A percentile compares a stretch with the other conserved stretches of the same genome.
These are phyloP conservation scores for Exocentrus adspersus DNA, from an alignment of 2,888 invertebrate genomes.

Conservation along the genomic window DNA sequence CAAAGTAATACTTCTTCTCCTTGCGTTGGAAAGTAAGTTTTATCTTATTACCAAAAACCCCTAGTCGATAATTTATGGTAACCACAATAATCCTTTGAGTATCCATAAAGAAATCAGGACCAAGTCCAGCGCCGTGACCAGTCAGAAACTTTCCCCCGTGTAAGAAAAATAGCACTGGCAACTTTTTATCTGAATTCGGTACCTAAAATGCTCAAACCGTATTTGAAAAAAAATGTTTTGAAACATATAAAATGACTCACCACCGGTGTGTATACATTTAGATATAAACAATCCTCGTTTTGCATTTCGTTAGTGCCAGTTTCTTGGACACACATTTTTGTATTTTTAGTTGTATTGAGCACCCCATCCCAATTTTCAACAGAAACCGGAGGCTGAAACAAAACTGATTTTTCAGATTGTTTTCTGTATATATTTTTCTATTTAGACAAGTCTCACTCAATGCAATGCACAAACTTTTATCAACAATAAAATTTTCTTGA, in stretches of 20 bases:
- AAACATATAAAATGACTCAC: background rate
- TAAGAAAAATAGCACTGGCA: slow-evolving; percentile 1
- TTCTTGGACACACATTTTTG: slow-evolving; percentile 11
- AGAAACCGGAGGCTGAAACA: background rate
- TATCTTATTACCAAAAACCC: slow-evolving; percentile 33
- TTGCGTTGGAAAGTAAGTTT: too few relatives aligned
- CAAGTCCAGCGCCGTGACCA: slow-evolving; percentile 3
- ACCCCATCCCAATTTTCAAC: slow-evolving; percentile 7
- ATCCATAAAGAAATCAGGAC: slow-evolving; percentile 21
- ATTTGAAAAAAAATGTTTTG: background rate
- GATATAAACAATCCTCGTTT: slow-evolving; percentile 12
- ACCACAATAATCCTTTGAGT: slow-evolving; percentile 7
- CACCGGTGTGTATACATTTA: slow-evolving; percentile 17
- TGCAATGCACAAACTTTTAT: too few relatives aligned
- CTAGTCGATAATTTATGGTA: slow-evolving; percentile 8
- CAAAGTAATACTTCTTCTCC: too few relatives aligned
- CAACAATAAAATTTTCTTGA: too few relatives aligned
- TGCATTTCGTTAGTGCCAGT: background rate
- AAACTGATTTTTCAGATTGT: too few relatives aligned
- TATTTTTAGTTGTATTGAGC: slow-evolving; percentile 8
- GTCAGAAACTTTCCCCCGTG: slow-evolving; percentile 11
- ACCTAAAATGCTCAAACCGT: background rate
- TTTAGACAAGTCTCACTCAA: too few relatives aligned
- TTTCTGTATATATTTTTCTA: too few relatives aligned
- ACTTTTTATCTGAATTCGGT: slow-evolving; percentile 1